A percentile compares a stretch with the other conserved stretches of the same genome.
phyloP scores from a whole-genome alignment of 37 sponge, comb jelly and placozoan genomes.

The Oscarella lobularis region DNA sequence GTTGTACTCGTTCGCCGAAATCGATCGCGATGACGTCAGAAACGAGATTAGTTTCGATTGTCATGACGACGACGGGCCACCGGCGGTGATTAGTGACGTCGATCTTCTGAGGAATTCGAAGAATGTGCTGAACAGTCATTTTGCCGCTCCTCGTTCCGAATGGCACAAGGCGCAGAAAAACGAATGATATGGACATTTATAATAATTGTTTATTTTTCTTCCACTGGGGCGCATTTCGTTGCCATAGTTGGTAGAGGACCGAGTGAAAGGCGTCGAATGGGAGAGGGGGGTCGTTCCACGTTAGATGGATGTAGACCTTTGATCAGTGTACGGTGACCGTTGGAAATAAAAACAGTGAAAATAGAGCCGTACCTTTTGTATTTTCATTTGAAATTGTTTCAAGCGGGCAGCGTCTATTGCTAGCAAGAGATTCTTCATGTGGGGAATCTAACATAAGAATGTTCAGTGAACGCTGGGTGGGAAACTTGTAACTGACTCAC shows the following conservation, averaged over 20 bases:
- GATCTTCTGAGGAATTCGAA: neutral
- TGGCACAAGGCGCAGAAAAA: neutral
- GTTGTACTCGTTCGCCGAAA: neutral
- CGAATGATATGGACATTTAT: too few species aligned
- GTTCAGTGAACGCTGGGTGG: too few species aligned
- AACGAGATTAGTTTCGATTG: too few species aligned
- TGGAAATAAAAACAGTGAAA: neutral
- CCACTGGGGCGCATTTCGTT: too few species aligned
- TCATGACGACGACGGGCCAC: neutral
- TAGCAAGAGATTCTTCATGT: too few species aligned
- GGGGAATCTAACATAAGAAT: too few species aligned
- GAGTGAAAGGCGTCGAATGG: constrained; percentile 64
- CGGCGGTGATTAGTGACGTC: neutral
- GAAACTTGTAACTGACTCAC: constrained; percentile 6
- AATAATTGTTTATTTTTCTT: too few species aligned
- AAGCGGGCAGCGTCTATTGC: too few species aligned
- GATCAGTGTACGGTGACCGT: too few species aligned
- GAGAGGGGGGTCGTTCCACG: constrained; percentile 55
- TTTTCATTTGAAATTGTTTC: too few species aligned
- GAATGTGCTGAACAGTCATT: neutral
- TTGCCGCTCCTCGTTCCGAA: neutral
- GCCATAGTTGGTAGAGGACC: constrained; percentile 59
- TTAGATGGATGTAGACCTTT: constrained; percentile 42
- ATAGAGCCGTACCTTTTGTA: constrained; percentile 7
- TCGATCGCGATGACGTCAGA: neutral